Conservation (phyloP, 2,797 vertebrate species). For the Avahi laniger region DNA sequence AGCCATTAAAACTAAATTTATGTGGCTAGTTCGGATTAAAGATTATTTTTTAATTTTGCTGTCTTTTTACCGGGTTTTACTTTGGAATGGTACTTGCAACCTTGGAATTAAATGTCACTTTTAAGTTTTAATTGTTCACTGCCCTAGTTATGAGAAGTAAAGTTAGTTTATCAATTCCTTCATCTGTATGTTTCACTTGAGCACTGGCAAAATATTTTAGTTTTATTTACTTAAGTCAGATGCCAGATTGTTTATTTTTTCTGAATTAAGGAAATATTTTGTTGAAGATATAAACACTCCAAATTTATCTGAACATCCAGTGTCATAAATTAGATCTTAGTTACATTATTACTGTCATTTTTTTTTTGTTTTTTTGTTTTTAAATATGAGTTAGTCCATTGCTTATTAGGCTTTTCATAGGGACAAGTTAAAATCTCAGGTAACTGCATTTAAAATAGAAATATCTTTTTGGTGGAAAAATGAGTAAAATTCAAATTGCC, state of each 20-base stretch:
- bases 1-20: background rate
- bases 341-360: background rate
- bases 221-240: background rate
- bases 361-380: background rate
- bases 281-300: background rate
- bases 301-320: background rate
- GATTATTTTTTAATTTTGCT: background rate
- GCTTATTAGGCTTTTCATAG: background rate
- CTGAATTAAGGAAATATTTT: conserved; percentile 7
- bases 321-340: conserved; percentile 16
- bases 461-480: background rate
- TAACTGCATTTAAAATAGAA: conserved; percentile 11
- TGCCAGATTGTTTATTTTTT: background rate
- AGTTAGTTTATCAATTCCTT: background rate
- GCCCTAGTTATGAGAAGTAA: background rate
- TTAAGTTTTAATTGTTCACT: background rate
- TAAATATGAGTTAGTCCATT: background rate
- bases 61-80: conserved; percentile 6
- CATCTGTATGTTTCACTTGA: background rate
- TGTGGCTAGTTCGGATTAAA: background rate
- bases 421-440: background rate
- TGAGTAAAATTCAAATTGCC: conserved; percentile 1
- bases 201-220: background rate
- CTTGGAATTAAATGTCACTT: background rate
- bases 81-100: background rate